Evolutionary conservation across 2,888 invertebrate genomes (phyloP), one percentile per base, ranked within the genome.

Genomic region (Eurytoma adleriae): DNA sequence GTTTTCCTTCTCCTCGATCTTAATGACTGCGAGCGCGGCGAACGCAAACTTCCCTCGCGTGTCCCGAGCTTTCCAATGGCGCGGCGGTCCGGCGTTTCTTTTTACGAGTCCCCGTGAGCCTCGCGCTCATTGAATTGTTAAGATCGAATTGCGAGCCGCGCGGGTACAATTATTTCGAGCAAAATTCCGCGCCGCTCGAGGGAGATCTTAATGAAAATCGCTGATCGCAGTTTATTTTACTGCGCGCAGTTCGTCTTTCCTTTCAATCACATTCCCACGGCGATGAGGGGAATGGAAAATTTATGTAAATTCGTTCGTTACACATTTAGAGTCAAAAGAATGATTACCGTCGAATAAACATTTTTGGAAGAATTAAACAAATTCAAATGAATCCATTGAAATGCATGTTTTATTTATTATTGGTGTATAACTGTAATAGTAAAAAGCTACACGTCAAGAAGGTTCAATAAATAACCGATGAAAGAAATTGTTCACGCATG

Each of bases 1-100:
- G 16, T 48, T 18, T 56, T 64, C 24, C 20, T 18, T 69, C 27
- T 52, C 48, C 0, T 40, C 61, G n/a, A 27, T 72, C 48, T 77
- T 77, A 73, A 77, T 68, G 80, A 77, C 80, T 80, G 76, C 48
- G 20, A 61, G 52, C 64, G 64, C 66, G 66, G n/a, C 79, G 70
- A 79, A 59, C 68, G 71, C 20, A 56, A 57, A 80, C 80, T 77
- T 80, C 80, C 80, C 62, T 80, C 71, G 80, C 80, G 76, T 80
- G 80, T 68, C 72, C 40, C 66, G 57, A 56, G 76, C 61, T 76
- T 80, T 77, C 76, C 68, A 80, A 80, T 77, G 68, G 72, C 68
- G 71, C 75, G 71, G 61, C 61, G 69, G 24, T 30, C 1, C 14
- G 13, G 12, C 40, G 1, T 40, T 73, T 68, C 68, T n/a, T 67